Percentiles rank a stretch among this genome's conserved stretches.
phyloP scores from a whole-genome alignment of 2,797 vertebrate genomes.

The Tadarida brasiliensis region DNA sequence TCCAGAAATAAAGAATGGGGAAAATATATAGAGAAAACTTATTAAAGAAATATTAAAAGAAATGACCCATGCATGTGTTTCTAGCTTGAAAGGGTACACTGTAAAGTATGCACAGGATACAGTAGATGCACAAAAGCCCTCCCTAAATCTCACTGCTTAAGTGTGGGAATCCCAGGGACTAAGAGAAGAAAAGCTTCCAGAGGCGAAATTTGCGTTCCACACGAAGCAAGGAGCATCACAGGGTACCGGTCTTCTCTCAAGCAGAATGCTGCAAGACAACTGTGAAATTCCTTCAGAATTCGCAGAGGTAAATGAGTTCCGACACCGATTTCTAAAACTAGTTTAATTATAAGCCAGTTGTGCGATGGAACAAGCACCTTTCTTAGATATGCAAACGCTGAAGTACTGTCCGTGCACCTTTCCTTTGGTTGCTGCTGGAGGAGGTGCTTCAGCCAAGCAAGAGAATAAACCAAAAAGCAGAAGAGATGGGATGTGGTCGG shows the following conservation, averaged over 20 bases:
- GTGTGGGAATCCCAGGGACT: neutral
- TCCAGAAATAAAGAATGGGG: neutral
- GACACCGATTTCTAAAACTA: slow-evolving; percentile 11
- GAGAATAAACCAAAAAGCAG: neutral
- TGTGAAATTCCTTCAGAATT: neutral
- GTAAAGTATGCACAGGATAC: neutral
- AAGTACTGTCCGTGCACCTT: neutral
- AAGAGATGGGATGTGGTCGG: neutral
- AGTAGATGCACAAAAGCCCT: neutral
- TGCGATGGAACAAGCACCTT: neutral
- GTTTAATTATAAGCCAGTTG: neutral
- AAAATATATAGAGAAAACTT: neutral
- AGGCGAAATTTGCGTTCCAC: neutral
- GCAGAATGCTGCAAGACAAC: neutral
- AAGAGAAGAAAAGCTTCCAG: neutral
- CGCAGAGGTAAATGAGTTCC: neutral
- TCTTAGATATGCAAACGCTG: neutral
- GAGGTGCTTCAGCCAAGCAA: neutral
- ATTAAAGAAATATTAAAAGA: slow-evolving; percentile 21
- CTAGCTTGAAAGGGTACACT: neutral
- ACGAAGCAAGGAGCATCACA: neutral
- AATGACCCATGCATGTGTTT: neutral
- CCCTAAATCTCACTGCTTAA: neutral
- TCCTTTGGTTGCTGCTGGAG: neutral
- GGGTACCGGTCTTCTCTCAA: neutral